These are phyloP conservation scores for Apamea sordens DNA, from an alignment of 2,888 invertebrate genomes.

Conservation along the genomic window DNA sequence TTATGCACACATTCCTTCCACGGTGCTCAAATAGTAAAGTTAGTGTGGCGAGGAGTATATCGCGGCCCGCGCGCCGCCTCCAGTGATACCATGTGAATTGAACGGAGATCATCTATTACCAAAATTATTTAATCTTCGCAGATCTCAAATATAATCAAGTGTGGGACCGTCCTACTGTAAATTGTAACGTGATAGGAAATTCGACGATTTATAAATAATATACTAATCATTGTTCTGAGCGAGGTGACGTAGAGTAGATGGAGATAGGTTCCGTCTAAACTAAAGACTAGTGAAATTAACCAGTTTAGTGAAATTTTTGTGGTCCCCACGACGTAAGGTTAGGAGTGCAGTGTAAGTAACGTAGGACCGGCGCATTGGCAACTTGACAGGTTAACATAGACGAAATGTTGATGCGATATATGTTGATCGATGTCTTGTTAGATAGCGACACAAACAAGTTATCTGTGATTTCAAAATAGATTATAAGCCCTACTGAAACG, in stretches of 20 bases:
- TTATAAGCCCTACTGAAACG: slow-evolving; percentile 71
- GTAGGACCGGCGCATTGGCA: slow-evolving; percentile 83
- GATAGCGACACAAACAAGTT: slow-evolving; percentile 66
- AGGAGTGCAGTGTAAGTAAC: slow-evolving; percentile 75
- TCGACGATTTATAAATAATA: slow-evolving; percentile 78
- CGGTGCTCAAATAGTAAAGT: slow-evolving; percentile 91
- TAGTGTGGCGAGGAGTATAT: slow-evolving; percentile 73
- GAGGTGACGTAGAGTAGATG: slow-evolving; percentile 71
- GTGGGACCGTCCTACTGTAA: slow-evolving; percentile 90
- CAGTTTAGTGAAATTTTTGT: slow-evolving; percentile 84
- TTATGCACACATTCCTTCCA: slow-evolving; percentile 92
- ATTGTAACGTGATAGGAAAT: slow-evolving; percentile 85
- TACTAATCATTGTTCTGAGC: slow-evolving; percentile 72
- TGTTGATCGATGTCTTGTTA: slow-evolving; percentile 60
- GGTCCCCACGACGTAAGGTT: slow-evolving; percentile 80
- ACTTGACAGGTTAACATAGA: slow-evolving; percentile 69
- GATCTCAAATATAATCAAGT: slow-evolving; percentile 87
- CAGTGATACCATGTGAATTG: slow-evolving; percentile 85
- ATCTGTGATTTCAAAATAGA: slow-evolving; percentile 78
- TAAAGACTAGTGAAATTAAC: slow-evolving; percentile 85
- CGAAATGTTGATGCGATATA: slow-evolving; percentile 24
- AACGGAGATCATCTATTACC: slow-evolving; percentile 76
- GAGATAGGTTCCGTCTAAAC: slow-evolving; percentile 83
- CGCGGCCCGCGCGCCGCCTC: slow-evolving; percentile 69
- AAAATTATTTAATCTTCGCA: slow-evolving; percentile 82